A percentile compares a stretch with the other conserved stretches of the same genome.
Conservation (phyloP, 2,797 vertebrate species). For the Carcharodon carcharias region DNA sequence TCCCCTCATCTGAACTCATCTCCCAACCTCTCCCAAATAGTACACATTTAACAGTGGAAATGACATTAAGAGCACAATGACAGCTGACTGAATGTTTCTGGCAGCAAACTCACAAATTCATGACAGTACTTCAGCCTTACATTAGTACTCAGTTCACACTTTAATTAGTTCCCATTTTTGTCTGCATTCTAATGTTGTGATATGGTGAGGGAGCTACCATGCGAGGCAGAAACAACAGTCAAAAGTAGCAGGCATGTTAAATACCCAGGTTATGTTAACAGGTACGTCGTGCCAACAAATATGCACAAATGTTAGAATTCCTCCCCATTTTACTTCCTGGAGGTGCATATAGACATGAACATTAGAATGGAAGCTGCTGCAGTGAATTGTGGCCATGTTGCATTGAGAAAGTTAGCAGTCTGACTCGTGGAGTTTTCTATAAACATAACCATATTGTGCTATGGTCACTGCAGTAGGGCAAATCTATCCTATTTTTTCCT, state of each 20-base stretch:
- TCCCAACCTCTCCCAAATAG: not conserved
- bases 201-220: not conserved
- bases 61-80: not conserved
- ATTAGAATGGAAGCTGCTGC: not conserved
- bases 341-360: not conserved
- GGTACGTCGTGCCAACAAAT: not conserved
- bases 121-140: not conserved
- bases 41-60: not conserved
- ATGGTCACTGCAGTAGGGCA: not conserved
- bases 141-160: not conserved
- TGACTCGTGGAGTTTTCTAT: not conserved
- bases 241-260: not conserved
- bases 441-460: not conserved
- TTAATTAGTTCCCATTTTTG: conserved; percentile 5
- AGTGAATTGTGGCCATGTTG: not conserved
- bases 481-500: not conserved
- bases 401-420: not conserved
- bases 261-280: not conserved
- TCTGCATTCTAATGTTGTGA: not conserved
- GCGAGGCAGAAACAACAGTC: not conserved
- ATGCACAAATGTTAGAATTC: not conserved
- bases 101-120: not conserved
- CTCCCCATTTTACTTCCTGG: not conserved
- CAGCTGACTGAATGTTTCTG: not conserved
- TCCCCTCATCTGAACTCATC: not conserved